Conservation (phyloP, 2,888 invertebrate genomes). For the Acronicta leporina region DNA sequence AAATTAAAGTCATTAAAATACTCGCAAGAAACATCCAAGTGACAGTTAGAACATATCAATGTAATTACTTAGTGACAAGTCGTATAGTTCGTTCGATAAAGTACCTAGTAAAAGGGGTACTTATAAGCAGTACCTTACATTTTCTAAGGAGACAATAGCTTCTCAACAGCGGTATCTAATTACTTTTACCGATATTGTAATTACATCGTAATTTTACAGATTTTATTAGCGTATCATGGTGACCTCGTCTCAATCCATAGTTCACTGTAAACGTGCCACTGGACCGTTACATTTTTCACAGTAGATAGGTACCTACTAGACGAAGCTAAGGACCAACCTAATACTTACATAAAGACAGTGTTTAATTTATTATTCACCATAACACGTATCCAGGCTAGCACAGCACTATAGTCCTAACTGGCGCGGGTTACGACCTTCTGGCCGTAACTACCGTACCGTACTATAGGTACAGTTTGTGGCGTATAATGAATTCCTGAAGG, state of each 20-base stretch:
- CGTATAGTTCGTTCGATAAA: constrained; percentile 10
- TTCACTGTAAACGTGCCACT: constrained; percentile 57
- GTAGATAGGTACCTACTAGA: background rate
- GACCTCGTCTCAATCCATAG: constrained; percentile 59
- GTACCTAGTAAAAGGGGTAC: background rate
- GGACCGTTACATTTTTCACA: constrained; percentile 61
- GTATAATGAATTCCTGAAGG: no score
- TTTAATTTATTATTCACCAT: no score
- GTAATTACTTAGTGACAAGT: constrained; percentile 44
- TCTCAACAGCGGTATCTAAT: constrained; percentile 50
- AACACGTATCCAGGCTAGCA: no score
- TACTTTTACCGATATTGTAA: constrained; percentile 70
- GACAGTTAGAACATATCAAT: constrained; percentile 47
- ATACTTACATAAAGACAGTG: no score
- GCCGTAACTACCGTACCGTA: no score
- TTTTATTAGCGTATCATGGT: constrained; percentile 70
- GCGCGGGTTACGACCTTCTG: no score
- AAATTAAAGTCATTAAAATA: constrained; percentile 24
- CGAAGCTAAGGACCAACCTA: background rate
- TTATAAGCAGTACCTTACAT: background rate
- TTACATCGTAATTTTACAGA: constrained; percentile 65
- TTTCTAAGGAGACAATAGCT: constrained; percentile 36
- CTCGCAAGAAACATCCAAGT: constrained; percentile 38
- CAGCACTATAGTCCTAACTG: no score
- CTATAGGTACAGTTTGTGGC: no score